phyloP scores from a whole-genome alignment of 2,113 vertebrate species.

The Brienomyrus brachyistius region DNA sequence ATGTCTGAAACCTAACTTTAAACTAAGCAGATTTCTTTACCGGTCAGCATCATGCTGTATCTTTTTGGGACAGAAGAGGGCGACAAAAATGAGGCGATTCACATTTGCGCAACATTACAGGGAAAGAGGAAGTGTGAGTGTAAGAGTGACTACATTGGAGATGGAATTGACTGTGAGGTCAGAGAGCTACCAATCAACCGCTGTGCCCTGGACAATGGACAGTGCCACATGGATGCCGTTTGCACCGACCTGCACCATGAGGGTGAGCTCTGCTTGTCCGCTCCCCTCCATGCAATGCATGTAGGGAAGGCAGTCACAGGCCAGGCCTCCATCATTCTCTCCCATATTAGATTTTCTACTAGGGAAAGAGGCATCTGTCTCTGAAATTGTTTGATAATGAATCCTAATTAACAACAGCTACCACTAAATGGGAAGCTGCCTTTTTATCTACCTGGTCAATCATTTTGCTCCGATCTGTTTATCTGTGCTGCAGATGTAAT shows the following conservation, averaged over 20 bases:
- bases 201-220: conserved; percentile 78
- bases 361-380: neutral
- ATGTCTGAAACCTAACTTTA: neutral
- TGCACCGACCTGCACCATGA: conserved; percentile 84
- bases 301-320: neutral
- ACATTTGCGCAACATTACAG: conserved; percentile 46
- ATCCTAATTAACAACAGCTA: neutral
- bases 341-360: neutral
- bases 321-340: neutral
- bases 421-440: neutral
- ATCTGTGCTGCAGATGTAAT: neutral
- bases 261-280: conserved; percentile 55
- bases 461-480: neutral
- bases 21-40: neutral
- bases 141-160: conserved; percentile 75
- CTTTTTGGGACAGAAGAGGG: neutral
- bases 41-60: neutral
- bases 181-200: conserved; percentile 72
- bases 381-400: neutral
- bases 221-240: conserved; percentile 69
- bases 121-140: conserved; percentile 74
- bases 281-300: neutral
- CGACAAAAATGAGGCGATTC: neutral
- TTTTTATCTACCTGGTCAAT: neutral
- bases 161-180: conserved; percentile 71